Conservation (phyloP, 2,888 invertebrate genomes). For the Megastigmus dorsalis region DNA sequence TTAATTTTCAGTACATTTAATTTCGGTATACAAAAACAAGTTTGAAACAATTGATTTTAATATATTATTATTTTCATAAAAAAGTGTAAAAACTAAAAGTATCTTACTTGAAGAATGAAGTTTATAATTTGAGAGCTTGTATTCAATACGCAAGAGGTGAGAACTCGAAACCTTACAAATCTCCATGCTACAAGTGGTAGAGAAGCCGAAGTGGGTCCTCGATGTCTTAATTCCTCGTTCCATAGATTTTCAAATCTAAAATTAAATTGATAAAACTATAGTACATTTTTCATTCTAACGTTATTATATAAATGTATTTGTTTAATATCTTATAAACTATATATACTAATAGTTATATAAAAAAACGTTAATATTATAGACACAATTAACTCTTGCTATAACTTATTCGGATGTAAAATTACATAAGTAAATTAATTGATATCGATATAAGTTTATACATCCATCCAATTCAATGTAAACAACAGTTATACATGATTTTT, state of each 20-base stretch:
- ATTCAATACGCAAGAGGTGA: constrained; percentile 73
- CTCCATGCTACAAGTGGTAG: constrained; percentile 74
- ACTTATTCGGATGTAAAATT: no score
- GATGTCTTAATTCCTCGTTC: constrained; percentile 75
- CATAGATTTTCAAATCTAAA: constrained; percentile 76
- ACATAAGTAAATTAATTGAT: not conserved
- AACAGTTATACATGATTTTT: no score
- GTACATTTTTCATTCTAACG: no score
- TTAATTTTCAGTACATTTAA: no score
- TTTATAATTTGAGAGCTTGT: constrained; percentile 60
- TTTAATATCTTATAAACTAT: not conserved
- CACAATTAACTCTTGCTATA: no score
- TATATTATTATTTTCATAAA: not conserved
- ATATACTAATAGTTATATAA: not conserved
- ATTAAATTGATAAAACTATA: constrained; percentile 20
- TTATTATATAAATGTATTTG: not conserved
- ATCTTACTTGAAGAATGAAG: constrained; percentile 42
- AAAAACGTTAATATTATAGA: not conserved
- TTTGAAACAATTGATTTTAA: no score
- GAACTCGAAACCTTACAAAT: constrained; percentile 75
- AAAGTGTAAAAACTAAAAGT: no score
- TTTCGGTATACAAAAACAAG: no score
- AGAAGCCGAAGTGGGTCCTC: constrained; percentile 74
- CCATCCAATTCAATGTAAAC: no score
- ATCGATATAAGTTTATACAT: not conserved